Conservation (phyloP, 2,113 vertebrate genomes). For the Paralichthys olivaceus region DNA sequence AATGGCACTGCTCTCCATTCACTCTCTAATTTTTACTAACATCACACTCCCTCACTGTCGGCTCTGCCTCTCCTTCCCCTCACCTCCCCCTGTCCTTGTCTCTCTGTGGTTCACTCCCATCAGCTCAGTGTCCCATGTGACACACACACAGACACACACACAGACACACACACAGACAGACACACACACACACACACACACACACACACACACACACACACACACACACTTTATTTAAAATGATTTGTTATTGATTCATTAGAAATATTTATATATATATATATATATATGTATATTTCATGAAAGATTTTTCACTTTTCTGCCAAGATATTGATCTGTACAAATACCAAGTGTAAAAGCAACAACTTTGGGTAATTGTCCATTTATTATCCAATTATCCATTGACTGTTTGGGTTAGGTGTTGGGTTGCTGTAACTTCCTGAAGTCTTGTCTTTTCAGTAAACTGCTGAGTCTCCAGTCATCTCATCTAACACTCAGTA, state of each 20-base stretch:
- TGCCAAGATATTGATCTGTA: background rate
- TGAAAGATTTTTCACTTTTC: too few relatives aligned
- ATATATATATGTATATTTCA: too few relatives aligned
- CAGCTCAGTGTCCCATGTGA: conserved; percentile 8
- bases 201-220: too few relatives aligned
- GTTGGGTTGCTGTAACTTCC: background rate
- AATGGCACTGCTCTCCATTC: conserved; percentile 27
- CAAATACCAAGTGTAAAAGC: background rate
- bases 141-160: conserved; percentile 3
- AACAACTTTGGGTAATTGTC: background rate
- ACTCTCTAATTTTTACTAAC: conserved; percentile 39
- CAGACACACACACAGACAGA: background rate
- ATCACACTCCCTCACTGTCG: conserved; percentile 43
- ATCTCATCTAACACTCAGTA: too few relatives aligned
- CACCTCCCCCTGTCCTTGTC: conserved; percentile 18
- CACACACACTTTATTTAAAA: background rate
- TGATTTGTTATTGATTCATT: background rate
- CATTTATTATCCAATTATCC: too few relatives aligned
- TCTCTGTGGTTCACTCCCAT: conserved; percentile 40
- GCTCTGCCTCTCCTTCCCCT: conserved; percentile 17
- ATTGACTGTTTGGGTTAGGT: too few relatives aligned
- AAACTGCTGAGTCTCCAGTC: too few relatives aligned
- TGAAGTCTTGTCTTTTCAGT: background rate
- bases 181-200: background rate
- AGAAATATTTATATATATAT: too few relatives aligned